phyloP scores from a whole-genome alignment of 2,888 invertebrate species.

The Amphimallon solstitiale region DNA sequence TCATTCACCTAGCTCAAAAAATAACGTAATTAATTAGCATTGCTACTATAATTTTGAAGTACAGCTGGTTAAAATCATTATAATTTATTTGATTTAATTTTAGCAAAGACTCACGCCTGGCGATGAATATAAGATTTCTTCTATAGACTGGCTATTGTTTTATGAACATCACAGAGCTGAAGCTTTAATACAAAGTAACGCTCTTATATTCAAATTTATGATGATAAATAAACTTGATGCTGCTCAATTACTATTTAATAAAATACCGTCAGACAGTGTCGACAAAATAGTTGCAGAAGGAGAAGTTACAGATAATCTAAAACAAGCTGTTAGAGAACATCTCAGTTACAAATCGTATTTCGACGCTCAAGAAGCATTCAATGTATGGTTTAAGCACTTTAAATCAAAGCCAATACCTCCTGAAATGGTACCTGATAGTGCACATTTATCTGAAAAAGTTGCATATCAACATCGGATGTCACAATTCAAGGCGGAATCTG shows the following conservation, averaged over 20 bases:
- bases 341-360: constrained; percentile 89
- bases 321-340: constrained; percentile 78
- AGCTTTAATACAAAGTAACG: constrained; percentile 88
- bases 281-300: constrained; percentile 66
- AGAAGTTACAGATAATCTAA: constrained; percentile 64
- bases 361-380: constrained; percentile 87
- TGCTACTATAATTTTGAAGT: no score
- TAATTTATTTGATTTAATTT: constrained; percentile 41
- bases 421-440: constrained; percentile 67
- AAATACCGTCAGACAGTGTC: constrained; percentile 75
- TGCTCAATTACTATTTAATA: constrained; percentile 78
- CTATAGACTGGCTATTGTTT: constrained; percentile 89
- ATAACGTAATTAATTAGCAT: no score
- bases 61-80: no score
- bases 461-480: constrained; percentile 86
- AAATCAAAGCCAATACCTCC: constrained; percentile 81
- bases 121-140: constrained; percentile 78
- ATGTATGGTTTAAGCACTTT: constrained; percentile 87
- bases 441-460: constrained; percentile 87
- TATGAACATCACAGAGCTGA: constrained; percentile 82
- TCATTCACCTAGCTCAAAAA: no score
- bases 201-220: constrained; percentile 86
- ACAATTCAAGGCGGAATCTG: constrained; percentile 80
- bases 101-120: constrained; percentile 68
- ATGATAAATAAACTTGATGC: constrained; percentile 84